phyloP scores from a whole-genome alignment of 2,888 invertebrate genomes.

The Machimus rusticus region DNA sequence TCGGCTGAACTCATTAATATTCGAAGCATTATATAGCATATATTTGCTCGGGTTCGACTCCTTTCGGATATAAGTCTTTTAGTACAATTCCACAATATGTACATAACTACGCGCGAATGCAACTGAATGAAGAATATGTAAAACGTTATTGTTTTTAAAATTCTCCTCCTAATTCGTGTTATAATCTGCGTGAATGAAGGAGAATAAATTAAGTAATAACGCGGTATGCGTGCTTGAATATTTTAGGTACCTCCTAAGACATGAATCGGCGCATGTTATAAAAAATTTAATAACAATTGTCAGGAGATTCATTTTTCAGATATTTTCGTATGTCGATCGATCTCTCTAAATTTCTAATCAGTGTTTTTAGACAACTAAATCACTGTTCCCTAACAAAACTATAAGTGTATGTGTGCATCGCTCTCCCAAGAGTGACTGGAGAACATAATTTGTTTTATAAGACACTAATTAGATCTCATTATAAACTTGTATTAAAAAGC shows the following conservation, averaged over 20 bases:
- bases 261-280: neutral
- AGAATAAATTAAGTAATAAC: neutral
- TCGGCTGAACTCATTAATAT: constrained; percentile 6
- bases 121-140: neutral
- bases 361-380: too few species aligned
- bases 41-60: neutral
- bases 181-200: neutral
- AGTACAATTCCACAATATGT: neutral
- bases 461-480: too few species aligned
- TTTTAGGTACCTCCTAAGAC: neutral
- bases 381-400: too few species aligned
- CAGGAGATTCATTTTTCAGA: neutral
- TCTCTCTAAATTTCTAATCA: too few species aligned
- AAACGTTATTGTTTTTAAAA: neutral
- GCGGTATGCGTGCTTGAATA: neutral
- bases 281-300: neutral
- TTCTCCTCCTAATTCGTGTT: neutral
- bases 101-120: neutral
- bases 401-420: too few species aligned
- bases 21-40: neutral
- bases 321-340: too few species aligned
- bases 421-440: too few species aligned
- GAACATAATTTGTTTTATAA: too few species aligned
- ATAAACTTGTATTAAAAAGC: too few species aligned
- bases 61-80: neutral